Conservation (phyloP, 2,888 invertebrate genomes). For the Tinea semifulvella region DNA sequence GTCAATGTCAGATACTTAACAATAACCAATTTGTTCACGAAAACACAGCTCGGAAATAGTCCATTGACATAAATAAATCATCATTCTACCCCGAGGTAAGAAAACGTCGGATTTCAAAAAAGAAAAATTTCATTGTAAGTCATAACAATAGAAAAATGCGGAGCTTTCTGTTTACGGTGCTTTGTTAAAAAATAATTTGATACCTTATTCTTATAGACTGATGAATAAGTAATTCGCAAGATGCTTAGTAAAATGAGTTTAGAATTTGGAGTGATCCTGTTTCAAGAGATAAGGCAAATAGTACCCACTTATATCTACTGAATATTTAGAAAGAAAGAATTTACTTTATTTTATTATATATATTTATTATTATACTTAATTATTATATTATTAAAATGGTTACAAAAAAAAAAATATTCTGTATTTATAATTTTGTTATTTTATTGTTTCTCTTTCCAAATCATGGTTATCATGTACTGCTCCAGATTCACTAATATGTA, state of each 20-base stretch:
- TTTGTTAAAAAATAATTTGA: conserved; percentile 65
- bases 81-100: conserved; percentile 35
- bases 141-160: conserved; percentile 58
- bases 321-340: no score
- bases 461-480: no score
- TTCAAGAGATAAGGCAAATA: no score
- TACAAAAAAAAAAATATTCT: no score
- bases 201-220: conserved; percentile 31
- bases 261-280: conserved; percentile 6
- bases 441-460: no score
- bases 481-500: no score
- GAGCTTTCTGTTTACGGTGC: conserved; percentile 41
- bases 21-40: conserved; percentile 61
- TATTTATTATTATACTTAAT: no score
- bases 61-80: conserved; percentile 67
- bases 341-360: no score
- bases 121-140: conserved; percentile 60
- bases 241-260: conserved; percentile 6
- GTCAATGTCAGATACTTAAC: no score
- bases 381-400: no score
- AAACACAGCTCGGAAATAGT: conserved; percentile 46
- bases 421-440: no score
- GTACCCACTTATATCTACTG: no score
- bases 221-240: conserved; percentile 11
- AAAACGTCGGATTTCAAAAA: conserved; percentile 27